Percentiles rank a stretch among this genome's conserved stretches.
These are phyloP conservation scores for Resseliella maxima DNA, from an alignment of 2,888 invertebrate species.

Conservation along the genomic window DNA sequence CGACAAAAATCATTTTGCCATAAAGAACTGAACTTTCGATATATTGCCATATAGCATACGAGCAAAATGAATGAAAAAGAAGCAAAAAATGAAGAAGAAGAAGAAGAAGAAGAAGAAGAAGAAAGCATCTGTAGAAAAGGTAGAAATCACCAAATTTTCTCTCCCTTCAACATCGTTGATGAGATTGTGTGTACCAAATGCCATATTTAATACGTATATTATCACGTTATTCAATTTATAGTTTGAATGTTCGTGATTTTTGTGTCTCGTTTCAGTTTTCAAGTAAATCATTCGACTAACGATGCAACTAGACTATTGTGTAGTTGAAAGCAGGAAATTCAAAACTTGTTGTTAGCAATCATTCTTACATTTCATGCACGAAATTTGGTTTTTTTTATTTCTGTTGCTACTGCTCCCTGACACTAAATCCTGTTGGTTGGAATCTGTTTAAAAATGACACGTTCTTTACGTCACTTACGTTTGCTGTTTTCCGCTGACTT, in stretches of 20 bases:
- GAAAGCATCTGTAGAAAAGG: neutral
- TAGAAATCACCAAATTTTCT: neutral
- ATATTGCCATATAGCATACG: neutral
- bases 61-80: no score
- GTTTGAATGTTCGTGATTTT: neutral
- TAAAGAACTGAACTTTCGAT: neutral
- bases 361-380: constrained; percentile 24
- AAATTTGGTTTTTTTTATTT: no score
- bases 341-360: constrained; percentile 51
- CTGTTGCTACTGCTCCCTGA: neutral
- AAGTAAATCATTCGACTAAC: neutral
- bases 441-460: neutral
- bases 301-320: neutral
- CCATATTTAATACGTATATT: constrained; percentile 45
- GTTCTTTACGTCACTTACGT: constrained; percentile 6
- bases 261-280: neutral
- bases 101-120: neutral
- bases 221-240: constrained; percentile 30
- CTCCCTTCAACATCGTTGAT: neutral
- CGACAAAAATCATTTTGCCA: constrained; percentile 24
- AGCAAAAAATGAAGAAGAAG: neutral
- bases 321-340: constrained; percentile 28
- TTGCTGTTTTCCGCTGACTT: constrained; percentile 3
- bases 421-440: neutral
- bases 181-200: constrained; percentile 6